Conservation (phyloP, 2,888 invertebrate genomes). For the Orthonychiurus folsomi region DNA sequence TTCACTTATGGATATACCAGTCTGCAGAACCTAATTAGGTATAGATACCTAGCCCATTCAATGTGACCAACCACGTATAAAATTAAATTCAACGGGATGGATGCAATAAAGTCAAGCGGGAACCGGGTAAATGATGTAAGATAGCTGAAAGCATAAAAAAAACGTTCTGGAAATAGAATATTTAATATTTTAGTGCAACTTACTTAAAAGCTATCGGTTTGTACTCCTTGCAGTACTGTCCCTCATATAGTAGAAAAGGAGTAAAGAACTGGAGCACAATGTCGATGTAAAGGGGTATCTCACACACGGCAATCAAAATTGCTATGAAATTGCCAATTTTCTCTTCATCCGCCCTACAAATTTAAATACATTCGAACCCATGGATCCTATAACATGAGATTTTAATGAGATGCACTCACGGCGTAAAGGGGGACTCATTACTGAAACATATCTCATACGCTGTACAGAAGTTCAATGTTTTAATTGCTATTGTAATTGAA, state of each 20-base stretch:
- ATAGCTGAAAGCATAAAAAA: constrained; percentile 20
- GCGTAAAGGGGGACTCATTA: not conserved
- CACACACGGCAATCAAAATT: constrained; percentile 11
- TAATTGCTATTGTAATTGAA: too few species aligned
- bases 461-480: too few species aligned
- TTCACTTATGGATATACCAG: constrained; percentile 14
- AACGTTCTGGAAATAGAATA: constrained; percentile 4
- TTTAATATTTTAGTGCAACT: too few species aligned
- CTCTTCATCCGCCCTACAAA: too few species aligned
- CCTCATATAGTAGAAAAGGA: constrained; percentile 23
- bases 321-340: too few species aligned
- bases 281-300: constrained; percentile 20
- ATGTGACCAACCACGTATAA: too few species aligned
- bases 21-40: constrained; percentile 11
- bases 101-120: constrained; percentile 20
- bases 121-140: constrained; percentile 21
- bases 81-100: constrained; percentile 20
- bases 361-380: too few species aligned
- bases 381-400: too few species aligned
- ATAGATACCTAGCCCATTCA: constrained; percentile 4
- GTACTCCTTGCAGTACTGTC: constrained; percentile 24
- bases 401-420: too few species aligned
- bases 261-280: constrained; percentile 24
- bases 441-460: constrained; percentile 30
- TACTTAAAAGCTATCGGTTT: constrained; percentile 21